Conservation (phyloP, 2,888 invertebrate genomes). For the Cerastis leucographa region DNA sequence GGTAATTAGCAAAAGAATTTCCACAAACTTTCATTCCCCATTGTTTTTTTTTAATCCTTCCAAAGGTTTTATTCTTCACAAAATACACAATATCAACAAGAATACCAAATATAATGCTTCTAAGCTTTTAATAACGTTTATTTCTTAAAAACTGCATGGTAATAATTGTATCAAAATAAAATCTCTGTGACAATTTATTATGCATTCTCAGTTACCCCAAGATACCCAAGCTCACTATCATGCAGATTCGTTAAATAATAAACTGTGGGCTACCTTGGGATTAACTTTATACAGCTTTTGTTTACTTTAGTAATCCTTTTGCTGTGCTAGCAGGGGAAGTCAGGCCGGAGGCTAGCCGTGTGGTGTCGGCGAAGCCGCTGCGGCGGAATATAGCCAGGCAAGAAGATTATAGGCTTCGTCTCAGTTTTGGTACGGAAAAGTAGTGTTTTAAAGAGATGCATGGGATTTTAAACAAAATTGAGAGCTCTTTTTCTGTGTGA, state of each 20-base stretch:
- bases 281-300: slow-evolving; percentile 82
- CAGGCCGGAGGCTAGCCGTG: slow-evolving; percentile 70
- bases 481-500: background rate
- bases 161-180: slow-evolving; percentile 4
- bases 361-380: slow-evolving; percentile 59
- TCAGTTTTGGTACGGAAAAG: background rate
- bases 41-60: background rate
- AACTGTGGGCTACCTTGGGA: slow-evolving; percentile 63
- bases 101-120: background rate
- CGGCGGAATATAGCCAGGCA: slow-evolving; percentile 29
- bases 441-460: background rate
- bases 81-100: background rate
- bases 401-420: slow-evolving; percentile 25
- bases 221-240: slow-evolving; percentile 54
- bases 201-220: slow-evolving; percentile 31
- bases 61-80: background rate
- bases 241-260: slow-evolving; percentile 71
- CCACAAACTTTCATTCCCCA: too few species aligned
- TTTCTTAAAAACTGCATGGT: background rate
- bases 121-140: background rate
- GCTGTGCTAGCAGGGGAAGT: slow-evolving; percentile 73
- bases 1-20: too few species aligned
- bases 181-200: background rate
- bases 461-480: background rate
- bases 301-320: slow-evolving; percentile 83